Percentiles rank a stretch among this genome's conserved stretches.
Evolutionary conservation across 2,113 vertebrate species (phyloP).

Genomic region (Chinchilla lanigera): DNA sequence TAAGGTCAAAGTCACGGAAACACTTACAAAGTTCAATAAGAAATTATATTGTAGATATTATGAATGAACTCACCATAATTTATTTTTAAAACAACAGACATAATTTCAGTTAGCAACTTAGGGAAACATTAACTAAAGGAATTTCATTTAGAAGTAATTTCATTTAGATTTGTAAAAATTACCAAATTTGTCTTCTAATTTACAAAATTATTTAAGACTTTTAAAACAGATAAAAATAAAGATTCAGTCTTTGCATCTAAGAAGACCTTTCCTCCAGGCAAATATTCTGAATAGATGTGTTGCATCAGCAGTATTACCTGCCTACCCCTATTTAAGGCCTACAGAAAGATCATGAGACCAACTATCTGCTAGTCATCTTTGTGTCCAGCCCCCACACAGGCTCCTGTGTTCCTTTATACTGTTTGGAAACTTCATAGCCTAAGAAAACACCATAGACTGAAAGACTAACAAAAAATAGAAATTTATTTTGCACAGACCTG

Average conservation of each 20-base stretch:
- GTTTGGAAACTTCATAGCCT: background rate
- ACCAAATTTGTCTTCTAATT: constrained; percentile 37
- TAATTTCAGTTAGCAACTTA: constrained; percentile 64
- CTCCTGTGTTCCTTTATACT: background rate
- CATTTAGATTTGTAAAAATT: constrained; percentile 9
- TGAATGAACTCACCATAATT: constrained; percentile 24
- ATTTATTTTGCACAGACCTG: background rate
- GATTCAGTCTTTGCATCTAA: constrained; percentile 54
- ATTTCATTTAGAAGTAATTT: constrained; percentile 65
- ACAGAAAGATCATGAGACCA: background rate
- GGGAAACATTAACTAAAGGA: constrained; percentile 50
- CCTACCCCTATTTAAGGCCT: constrained; percentile 30
- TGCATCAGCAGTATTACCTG: background rate
- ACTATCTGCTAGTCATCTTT: background rate
- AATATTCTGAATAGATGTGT: constrained; percentile 68
- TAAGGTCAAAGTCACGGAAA: background rate
- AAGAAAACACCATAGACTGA: background rate
- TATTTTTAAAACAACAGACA: constrained; percentile 52
- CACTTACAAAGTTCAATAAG: background rate
- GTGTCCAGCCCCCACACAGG: background rate
- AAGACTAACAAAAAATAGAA: background rate
- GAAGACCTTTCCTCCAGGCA: constrained; percentile 69
- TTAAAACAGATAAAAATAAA: background rate
- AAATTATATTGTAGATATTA: constrained; percentile 31
- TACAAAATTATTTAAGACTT: constrained; percentile 41